phyloP scores from a whole-genome alignment of 2,888 invertebrate genomes.

The Micoletzkya japonica region DNA sequence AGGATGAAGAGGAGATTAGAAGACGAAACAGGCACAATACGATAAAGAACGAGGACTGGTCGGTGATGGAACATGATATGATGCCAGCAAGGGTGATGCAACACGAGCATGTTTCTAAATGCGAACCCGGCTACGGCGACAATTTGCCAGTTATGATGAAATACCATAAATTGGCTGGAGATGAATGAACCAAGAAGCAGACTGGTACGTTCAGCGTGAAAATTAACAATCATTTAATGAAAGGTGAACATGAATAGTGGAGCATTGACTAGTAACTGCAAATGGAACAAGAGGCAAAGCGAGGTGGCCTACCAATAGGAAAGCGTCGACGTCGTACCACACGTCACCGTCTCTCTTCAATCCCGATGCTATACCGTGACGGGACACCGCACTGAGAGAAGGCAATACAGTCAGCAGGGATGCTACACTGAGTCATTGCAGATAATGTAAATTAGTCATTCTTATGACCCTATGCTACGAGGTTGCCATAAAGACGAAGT shows the following conservation, averaged over 20 bases:
- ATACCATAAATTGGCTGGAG: neutral
- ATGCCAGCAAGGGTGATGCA: neutral
- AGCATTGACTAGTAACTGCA: neutral
- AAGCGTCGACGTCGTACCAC: constrained; percentile 60
- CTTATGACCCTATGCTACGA: too few species aligned
- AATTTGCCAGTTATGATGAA: too few species aligned
- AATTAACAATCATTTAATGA: neutral
- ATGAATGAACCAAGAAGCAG: neutral
- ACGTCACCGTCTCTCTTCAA: constrained; percentile 47
- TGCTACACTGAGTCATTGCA: too few species aligned
- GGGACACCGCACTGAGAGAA: constrained; percentile 35
- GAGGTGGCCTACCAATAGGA: constrained; percentile 50
- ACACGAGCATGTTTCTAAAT: neutral
- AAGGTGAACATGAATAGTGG: neutral
- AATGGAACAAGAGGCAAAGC: neutral
- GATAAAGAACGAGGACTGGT: neutral
- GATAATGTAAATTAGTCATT: too few species aligned
- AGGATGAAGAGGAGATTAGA: constrained; percentile 2
- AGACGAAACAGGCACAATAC: too few species aligned
- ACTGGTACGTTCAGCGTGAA: neutral
- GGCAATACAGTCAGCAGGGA: too few species aligned
- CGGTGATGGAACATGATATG: neutral
- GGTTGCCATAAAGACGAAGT: too few species aligned
- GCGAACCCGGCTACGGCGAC: neutral
- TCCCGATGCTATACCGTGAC: constrained; percentile 47